Evolutionary conservation across 2,888 invertebrate species (phyloP).

Genomic region (Dicyrtomina minuta): DNA sequence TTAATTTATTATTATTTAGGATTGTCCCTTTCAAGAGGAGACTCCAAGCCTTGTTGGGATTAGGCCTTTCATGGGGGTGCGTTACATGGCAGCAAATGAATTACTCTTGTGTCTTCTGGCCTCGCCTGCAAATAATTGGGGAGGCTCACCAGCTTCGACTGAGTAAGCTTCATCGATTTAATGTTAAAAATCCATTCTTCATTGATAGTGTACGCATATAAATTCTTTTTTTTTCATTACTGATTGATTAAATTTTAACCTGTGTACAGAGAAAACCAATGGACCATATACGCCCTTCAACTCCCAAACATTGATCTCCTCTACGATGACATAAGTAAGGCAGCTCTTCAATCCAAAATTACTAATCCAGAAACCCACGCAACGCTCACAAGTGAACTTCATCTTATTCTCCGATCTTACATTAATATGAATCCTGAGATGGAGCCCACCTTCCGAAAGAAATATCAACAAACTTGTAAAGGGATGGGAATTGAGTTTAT

Average conservation of each 20-base stretch:
- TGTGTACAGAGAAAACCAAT: conserved; percentile 55
- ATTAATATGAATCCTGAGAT: conserved; percentile 44
- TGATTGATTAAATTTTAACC: not conserved
- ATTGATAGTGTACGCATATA: not conserved
- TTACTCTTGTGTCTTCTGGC: conserved; percentile 45
- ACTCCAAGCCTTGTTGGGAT: conserved; percentile 69
- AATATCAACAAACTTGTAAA: conserved; percentile 44
- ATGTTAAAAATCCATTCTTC: too few species aligned
- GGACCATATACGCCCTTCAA: conserved; percentile 74
- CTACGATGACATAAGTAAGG: conserved; percentile 69
- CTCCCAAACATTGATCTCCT: conserved; percentile 66
- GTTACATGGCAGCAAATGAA: conserved; percentile 51
- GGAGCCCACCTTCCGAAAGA: conserved; percentile 24
- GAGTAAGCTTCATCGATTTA: conserved; percentile 14
- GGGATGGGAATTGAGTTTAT: conserved; percentile 48
- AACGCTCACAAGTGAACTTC: conserved; percentile 72
- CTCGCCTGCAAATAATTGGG: conserved; percentile 31
- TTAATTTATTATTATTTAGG: too few species aligned
- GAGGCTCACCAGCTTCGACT: not conserved
- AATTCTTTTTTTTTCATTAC: not conserved
- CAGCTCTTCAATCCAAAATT: conserved; percentile 66
- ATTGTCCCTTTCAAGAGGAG: conserved; percentile 63
- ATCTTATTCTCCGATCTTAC: conserved; percentile 62
- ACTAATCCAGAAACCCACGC: conserved; percentile 69
- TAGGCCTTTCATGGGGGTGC: conserved; percentile 67